Evolutionary conservation across 2,113 vertebrate species (phyloP).

Genomic region (Ploceus nigricollis): DNA sequence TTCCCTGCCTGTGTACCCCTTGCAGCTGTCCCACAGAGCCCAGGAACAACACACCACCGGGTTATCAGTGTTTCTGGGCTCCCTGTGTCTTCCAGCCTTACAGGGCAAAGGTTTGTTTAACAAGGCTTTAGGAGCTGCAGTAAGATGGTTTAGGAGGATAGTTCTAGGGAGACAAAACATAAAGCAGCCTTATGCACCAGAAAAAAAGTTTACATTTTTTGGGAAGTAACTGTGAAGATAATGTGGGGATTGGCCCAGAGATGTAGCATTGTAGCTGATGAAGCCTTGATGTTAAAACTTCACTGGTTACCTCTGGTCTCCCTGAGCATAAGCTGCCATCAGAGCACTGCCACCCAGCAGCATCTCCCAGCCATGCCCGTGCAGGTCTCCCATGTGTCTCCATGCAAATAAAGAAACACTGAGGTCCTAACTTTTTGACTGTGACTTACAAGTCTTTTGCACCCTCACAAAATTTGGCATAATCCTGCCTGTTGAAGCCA

Average conservation of each 20-base stretch:
- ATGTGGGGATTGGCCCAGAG: not conserved
- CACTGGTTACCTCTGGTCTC: not conserved
- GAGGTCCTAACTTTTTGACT: not conserved
- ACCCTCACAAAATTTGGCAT: not conserved
- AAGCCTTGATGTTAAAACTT: not conserved
- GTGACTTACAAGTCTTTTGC: not conserved
- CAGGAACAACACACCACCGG: not conserved
- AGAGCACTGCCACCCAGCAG: not conserved
- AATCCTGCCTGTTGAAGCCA: not conserved
- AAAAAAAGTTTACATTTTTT: not conserved
- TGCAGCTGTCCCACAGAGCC: not conserved
- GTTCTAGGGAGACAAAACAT: not conserved
- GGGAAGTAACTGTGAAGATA: not conserved
- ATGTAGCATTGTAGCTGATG: fast-evolving
- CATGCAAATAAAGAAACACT: not conserved
- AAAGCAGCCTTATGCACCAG: not conserved
- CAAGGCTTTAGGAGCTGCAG: not conserved
- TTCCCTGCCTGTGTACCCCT: not conserved
- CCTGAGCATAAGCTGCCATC: not conserved
- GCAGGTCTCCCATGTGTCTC: fast-evolving
- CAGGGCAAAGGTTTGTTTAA: constrained; percentile 47
- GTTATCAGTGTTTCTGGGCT: not conserved
- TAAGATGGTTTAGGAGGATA: not conserved
- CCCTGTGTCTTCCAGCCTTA: not conserved
- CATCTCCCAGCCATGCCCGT: fast-evolving